Evolutionary conservation across 2,797 vertebrate species (phyloP), one percentile per base, ranked within the genome.

Genomic region (Tolypeutes matacus): DNA sequence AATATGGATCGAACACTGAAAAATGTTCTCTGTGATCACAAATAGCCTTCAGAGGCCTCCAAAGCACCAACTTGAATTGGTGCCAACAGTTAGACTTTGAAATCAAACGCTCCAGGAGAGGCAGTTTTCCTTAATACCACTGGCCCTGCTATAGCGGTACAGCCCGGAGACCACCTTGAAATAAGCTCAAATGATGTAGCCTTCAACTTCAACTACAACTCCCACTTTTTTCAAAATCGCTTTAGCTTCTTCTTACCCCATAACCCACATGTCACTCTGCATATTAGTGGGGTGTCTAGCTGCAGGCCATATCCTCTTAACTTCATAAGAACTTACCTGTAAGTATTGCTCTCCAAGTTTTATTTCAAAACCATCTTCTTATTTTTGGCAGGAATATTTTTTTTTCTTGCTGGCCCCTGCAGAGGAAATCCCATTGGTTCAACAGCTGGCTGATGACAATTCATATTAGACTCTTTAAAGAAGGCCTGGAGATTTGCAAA

Each of bases 341-440:
- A 51, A 88, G 53, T 81, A 88, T 64, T 81, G 67, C 9, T 64
- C 27, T 36, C 46, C 14, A 13, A 86, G 27, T 77, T 86, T 90
- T 56, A 95, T 81, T 80, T 89, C 67, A 75, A 90, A 94, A 80
- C 25, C 3, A 72, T 21, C 36, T 89, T 81, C 36, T 77, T 25
- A 42, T 27, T 84, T 72, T 70, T 67, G 67, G 21, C 62, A 86
- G 56, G 60, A 76, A 81, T 80, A 42, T 62, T 39, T 39, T 39
- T 39, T 39, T 39, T 39, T 51, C 53, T 89, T 93, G 36, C 49
- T 77, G 29, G 31, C 29, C 82, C 12, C 56, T 53, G 23, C 29
- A 76, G 34, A 77, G 34, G 60, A 90, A 94, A 90, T 94, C 11
- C 29, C n/a, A 85, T 11, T 81, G 77, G 67, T 67, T 89, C 17